Conservation (phyloP, 2,888 invertebrate species). For the Caenorhabditis sp. region DNA sequence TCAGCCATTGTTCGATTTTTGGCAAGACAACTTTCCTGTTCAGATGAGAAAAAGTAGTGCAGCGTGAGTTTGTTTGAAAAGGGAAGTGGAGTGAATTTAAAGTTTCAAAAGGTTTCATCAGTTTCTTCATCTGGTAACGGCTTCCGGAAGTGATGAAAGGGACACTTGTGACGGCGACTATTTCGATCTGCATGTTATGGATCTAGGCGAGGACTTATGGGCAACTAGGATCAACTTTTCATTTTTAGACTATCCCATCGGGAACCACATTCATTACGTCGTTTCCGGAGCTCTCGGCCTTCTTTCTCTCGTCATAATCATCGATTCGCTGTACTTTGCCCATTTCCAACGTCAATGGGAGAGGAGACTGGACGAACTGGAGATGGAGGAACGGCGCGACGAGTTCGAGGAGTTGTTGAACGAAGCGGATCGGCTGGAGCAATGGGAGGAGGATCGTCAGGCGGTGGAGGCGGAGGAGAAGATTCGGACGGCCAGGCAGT, state of each 20-base stretch:
- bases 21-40: neutral
- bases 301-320: no score
- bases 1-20: neutral
- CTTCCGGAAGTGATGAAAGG: neutral
- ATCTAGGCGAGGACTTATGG: neutral
- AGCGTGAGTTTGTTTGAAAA: no score
- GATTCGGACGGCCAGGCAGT: neutral
- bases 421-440: neutral
- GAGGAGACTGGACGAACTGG: neutral
- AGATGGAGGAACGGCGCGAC: neutral
- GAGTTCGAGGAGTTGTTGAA: neutral
- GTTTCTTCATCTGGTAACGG: neutral
- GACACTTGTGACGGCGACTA: constrained; percentile 11
- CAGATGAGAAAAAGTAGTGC: neutral
- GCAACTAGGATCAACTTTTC: no score
- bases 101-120: constrained; percentile 4
- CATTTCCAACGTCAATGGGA: constrained; percentile 11
- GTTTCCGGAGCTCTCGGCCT: no score
- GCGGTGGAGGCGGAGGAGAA: neutral
- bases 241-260: no score
- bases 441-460: neutral
- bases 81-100: no score
- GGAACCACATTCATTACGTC: no score
- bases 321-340: no score
- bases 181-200: constrained; percentile 7